Conservation (phyloP, 2,888 invertebrate genomes). For the Sialis fuliginosa region DNA sequence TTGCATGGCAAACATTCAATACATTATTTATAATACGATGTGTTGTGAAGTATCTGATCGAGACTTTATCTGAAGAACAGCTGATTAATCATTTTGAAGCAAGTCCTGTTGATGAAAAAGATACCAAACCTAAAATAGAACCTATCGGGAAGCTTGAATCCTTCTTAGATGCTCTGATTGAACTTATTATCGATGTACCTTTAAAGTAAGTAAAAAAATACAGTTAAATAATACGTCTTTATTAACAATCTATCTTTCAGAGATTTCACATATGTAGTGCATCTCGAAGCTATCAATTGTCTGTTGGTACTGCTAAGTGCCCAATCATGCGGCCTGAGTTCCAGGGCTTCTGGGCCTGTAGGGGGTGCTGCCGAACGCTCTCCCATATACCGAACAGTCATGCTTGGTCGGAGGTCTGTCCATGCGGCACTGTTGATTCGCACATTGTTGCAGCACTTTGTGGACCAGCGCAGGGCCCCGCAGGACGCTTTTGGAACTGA, state of each 20-base stretch:
- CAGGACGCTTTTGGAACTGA: conserved; percentile 44
- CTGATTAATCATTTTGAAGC: conserved; percentile 66
- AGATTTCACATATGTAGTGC: conserved; percentile 68
- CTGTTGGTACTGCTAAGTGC: conserved; percentile 76
- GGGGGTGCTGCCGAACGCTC: conserved; percentile 40
- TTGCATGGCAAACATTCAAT: conserved; percentile 91
- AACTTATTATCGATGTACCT: conserved; percentile 67
- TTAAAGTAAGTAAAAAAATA: conserved; percentile 41
- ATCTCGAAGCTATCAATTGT: conserved; percentile 76
- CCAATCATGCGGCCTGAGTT: conserved; percentile 61
- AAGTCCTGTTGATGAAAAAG: conserved; percentile 22
- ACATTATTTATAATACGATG: conserved; percentile 78
- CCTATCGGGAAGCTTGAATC: conserved; percentile 39
- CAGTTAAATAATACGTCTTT: background rate
- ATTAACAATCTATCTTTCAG: conserved; percentile 24
- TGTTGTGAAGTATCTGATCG: conserved; percentile 73
- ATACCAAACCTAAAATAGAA: conserved; percentile 13
- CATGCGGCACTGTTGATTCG: conserved; percentile 66
- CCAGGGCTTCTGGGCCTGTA: conserved; percentile 23
- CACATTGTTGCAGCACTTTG: conserved; percentile 59
- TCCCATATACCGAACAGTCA: conserved; percentile 47
- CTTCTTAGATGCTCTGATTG: conserved; percentile 57
- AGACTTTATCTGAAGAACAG: conserved; percentile 78
- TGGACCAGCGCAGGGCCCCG: conserved; percentile 47
- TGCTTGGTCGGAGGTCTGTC: conserved; percentile 50